phyloP scores from a whole-genome alignment of 2,113 vertebrate species.

The Periophthalmus modestus region DNA sequence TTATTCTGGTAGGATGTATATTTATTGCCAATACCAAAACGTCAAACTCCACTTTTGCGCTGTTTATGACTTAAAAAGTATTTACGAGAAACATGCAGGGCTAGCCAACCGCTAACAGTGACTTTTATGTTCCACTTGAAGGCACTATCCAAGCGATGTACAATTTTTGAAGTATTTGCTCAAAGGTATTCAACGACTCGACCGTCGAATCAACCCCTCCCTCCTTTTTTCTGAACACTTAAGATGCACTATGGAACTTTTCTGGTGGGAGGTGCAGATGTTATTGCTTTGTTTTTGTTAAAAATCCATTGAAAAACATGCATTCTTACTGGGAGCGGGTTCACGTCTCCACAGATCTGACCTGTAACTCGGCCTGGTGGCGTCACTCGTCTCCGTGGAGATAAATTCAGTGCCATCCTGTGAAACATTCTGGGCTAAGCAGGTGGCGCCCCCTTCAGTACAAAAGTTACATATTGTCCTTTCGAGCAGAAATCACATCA shows the following conservation, averaged over 20 bases:
- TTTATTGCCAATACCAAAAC: conserved; percentile 85
- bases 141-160: background rate
- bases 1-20: conserved; percentile 49
- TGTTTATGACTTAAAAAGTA: conserved; percentile 68
- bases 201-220: conserved; percentile 1
- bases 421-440: conserved; percentile 34
- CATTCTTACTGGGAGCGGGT: too few species aligned
- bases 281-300: too few species aligned
- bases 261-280: background rate
- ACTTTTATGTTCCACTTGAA: background rate
- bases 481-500: too few species aligned
- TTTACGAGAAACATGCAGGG: conserved; percentile 43
- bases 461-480: too few species aligned
- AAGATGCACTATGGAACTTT: background rate
- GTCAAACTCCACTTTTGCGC: conserved; percentile 43
- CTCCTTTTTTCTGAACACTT: conserved; percentile 21
- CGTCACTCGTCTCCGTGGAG: too few species aligned
- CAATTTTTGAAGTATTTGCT: background rate
- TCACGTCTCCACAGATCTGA: too few species aligned
- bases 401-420: too few species aligned
- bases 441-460: conserved; percentile 10
- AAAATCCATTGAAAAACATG: too few species aligned
- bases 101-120: conserved; percentile 50
- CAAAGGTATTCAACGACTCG: conserved; percentile 7
- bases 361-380: too few species aligned